Conservation (phyloP, 2,113 vertebrate species). For the Phalacrocorax pelagicus region DNA sequence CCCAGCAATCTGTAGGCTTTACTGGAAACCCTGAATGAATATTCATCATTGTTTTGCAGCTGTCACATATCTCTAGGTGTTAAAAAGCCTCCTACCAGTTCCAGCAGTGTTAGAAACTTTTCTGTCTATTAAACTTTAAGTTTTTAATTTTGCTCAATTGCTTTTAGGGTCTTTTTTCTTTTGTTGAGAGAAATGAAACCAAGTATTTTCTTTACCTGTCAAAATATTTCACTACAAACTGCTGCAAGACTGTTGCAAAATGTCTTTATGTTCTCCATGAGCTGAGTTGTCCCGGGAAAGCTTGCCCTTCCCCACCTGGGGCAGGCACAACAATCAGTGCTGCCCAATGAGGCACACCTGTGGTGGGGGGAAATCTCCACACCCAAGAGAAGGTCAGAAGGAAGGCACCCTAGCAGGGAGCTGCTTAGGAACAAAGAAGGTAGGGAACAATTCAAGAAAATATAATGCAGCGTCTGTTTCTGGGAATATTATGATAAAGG, state of each 20-base stretch:
- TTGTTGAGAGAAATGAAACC: not conserved
- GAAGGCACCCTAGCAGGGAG: fast-evolving
- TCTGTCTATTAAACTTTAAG: not conserved
- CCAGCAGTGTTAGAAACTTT: not conserved
- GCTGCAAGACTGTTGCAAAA: not conserved
- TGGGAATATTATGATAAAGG: fast-evolving
- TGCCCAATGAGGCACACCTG: not conserved
- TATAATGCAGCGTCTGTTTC: not conserved
- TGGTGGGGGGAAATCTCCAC: not conserved
- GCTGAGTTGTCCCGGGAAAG: not conserved
- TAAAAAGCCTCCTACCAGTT: not conserved
- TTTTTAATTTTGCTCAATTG: not conserved
- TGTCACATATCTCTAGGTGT: not conserved
- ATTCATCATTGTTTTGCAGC: not conserved
- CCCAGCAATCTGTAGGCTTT: not conserved
- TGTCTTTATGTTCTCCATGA: too few relatives aligned
- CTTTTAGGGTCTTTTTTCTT: not conserved
- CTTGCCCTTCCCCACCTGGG: not conserved
- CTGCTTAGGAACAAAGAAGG: not conserved
- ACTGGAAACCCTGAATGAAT: not conserved
- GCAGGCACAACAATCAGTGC: too few relatives aligned
- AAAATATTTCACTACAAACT: not conserved
- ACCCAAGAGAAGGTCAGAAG: fast-evolving
- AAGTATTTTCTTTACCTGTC: not conserved
- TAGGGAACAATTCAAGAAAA: not conserved